A percentile compares a stretch with the other conserved stretches of the same genome.
phyloP scores from a whole-genome alignment of 2,797 vertebrate genomes.

The Brotula barbata region DNA sequence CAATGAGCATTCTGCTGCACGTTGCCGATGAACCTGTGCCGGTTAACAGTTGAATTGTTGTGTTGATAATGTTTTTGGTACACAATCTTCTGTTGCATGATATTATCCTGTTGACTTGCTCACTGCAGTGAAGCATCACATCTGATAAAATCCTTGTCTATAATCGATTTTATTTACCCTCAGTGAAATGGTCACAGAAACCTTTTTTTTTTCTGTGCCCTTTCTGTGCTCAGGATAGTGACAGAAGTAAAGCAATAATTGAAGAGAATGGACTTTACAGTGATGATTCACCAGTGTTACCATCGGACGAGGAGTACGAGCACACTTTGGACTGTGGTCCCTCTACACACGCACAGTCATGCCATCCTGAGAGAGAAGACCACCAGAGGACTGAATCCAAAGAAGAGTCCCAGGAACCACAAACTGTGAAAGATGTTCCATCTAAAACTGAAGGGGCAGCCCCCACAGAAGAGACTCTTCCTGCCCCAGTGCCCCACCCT shows the following conservation, averaged over 20 bases:
- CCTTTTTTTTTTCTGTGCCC: background rate
- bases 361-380: constrained; percentile 21
- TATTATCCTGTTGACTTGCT: constrained; percentile 1
- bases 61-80: constrained; percentile 15
- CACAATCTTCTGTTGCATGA: constrained; percentile 37
- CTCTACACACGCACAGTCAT: background rate
- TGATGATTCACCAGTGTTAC: constrained; percentile 58
- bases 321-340: constrained; percentile 52
- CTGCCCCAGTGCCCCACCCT: constrained; percentile 17
- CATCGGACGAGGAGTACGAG: constrained; percentile 64
- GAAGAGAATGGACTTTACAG: constrained; percentile 52
- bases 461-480: background rate
- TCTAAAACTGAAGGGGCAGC: background rate
- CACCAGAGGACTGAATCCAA: constrained; percentile 9
- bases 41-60: background rate
- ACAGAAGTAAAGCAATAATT: constrained; percentile 3
- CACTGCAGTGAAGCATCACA: constrained; percentile 1
- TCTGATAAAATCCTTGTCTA: background rate
- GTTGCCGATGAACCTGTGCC: constrained; percentile 4
- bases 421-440: background rate
- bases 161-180: background rate
- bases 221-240: constrained; percentile 35
- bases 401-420: constrained; percentile 24
- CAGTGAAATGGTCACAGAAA: no score
- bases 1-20: constrained; percentile 15